Percentiles rank a stretch among this genome's conserved stretches.
Evolutionary conservation across 2,113 vertebrate species (phyloP).

Genomic region (Sclerurus mexicanus): DNA sequence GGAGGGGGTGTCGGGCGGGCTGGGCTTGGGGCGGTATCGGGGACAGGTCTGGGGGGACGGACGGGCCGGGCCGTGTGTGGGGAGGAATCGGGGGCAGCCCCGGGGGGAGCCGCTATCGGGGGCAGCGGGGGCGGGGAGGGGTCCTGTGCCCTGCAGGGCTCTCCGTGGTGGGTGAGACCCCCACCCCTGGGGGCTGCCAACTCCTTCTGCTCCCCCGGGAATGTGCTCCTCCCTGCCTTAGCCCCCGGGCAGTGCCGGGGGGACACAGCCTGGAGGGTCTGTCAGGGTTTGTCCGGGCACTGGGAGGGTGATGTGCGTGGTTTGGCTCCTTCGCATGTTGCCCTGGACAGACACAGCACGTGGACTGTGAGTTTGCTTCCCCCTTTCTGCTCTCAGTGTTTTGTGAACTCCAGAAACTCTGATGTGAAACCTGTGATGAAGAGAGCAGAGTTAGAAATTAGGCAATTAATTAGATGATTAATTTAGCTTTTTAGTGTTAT

Average conservation of each 20-base stretch:
- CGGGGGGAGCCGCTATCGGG: background rate
- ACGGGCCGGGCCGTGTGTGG: background rate
- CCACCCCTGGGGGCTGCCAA: background rate
- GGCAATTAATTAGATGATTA: background rate
- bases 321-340: fast-evolving
- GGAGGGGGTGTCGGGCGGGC: too few species aligned
- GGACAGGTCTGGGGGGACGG: background rate
- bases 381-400: background rate
- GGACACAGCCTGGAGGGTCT: background rate
- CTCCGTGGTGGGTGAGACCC: background rate
- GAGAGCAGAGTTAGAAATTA: background rate
- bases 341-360: fast-evolving
- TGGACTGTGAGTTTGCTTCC: background rate
- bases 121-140: background rate
- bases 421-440: background rate
- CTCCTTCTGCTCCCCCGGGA: background rate
- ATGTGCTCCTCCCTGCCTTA: background rate
- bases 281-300: fast-evolving
- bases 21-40: background rate
- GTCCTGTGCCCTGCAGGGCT: background rate
- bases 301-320: fast-evolving
- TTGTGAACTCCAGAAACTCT: background rate
- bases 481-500: background rate
- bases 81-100: background rate
- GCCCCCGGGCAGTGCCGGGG: too few species aligned